A percentile compares a stretch with the other conserved stretches of the same genome.
phyloP scores from a whole-genome alignment of 2,888 invertebrate genomes.

The Idaea biselata region DNA sequence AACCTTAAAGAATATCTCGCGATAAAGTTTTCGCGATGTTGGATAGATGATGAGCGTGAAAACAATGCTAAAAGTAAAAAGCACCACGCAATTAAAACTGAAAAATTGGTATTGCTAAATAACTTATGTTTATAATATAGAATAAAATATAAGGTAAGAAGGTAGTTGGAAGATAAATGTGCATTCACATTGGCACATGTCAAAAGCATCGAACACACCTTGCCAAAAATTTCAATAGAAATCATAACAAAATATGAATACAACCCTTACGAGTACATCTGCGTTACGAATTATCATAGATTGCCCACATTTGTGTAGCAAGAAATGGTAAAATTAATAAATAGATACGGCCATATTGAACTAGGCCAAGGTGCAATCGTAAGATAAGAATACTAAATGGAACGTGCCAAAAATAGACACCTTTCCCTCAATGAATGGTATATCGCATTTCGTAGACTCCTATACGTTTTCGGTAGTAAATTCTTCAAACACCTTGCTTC shows the following conservation, averaged over 20 bases:
- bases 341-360: slow-evolving; percentile 27
- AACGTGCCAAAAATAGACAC: slow-evolving; percentile 72
- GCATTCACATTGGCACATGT: slow-evolving; percentile 42
- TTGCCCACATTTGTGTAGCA: slow-evolving; percentile 19
- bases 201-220: slow-evolving; percentile 57
- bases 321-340: slow-evolving; percentile 18
- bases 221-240: slow-evolving; percentile 54
- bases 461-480: slow-evolving; percentile 48
- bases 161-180: slow-evolving; percentile 23
- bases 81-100: too few species aligned
- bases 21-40: too few species aligned
- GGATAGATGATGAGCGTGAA: too few species aligned
- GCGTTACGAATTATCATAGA: slow-evolving; percentile 38
- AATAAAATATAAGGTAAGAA: slow-evolving; percentile 8
- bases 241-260: slow-evolving; percentile 59
- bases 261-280: slow-evolving; percentile 64
- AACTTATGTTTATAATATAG: not conserved
- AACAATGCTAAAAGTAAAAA: slow-evolving; percentile 16
- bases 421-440: slow-evolving; percentile 47
- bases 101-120: slow-evolving; percentile 10
- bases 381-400: slow-evolving; percentile 38
- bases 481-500: slow-evolving; percentile 64
- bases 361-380: slow-evolving; percentile 50
- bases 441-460: slow-evolving; percentile 55
- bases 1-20: too few species aligned